Base-by-base conservation (phyloP, 1,140 invertebrate species). In the Vollenhovia emeryi region DNA sequence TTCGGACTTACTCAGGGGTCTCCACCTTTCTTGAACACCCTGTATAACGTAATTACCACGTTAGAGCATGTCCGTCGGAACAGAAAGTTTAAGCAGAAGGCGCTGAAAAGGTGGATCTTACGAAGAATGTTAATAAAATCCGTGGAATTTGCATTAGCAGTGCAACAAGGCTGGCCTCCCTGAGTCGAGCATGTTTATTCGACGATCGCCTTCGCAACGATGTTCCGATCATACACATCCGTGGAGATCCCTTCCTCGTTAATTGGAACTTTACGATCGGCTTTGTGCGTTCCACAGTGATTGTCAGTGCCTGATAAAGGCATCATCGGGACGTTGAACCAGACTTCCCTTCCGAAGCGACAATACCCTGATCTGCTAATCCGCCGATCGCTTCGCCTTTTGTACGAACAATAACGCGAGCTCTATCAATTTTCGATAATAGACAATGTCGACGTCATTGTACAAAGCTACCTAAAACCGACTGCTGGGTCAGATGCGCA, bases 241-340 rank as follows among this genome's bases (percentile, higher is more conserved):
- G 27, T 45, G 33, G n/a, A 33, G 40, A 36, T 76, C 24, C 59
- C 84, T 85, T 85, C 50, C 11, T 24, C 87, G 68, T 91, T 91
- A 91, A 91, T 91, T 91, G 87, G 78, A 91, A 88, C 86, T 91
- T 90, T 85, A 91, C 82, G 86, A 86, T 62, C 69, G 76, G 84
- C 89, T 90, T 87, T 86, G 84, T 86, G 71, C 76, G 80, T 78
- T 75, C 50, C 59, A 45, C 69, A 52, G 80, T 84, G 78, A 86
- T 90, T 71, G 85, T 87, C 69, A 74, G 78, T 71, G 59, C 18
- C 62, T 74, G 86, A 91, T 91, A 88, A 87, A 89, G 57, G 86
- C 86, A 86, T 88, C 89, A 90, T 86, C 83, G 64, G 69, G 82
- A 87, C 76, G 62, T 91, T 91, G 87, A 90, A 90, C 84, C 80